These are phyloP conservation scores for Ernsta delagoae DNA, from an alignment of 2,888 invertebrate species.

Conservation along the genomic window DNA sequence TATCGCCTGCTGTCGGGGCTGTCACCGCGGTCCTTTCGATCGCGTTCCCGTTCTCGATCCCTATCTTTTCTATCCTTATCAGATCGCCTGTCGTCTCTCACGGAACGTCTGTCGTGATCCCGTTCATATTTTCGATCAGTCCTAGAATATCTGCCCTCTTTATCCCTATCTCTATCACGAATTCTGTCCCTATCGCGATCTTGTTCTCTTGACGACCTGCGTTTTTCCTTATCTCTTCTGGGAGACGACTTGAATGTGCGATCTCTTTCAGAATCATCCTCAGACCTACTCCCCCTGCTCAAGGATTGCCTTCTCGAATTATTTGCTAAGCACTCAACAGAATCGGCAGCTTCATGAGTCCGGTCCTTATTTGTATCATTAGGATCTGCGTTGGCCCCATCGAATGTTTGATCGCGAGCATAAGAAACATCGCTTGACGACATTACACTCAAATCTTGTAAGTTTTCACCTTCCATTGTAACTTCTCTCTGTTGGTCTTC, in stretches of 20 bases:
- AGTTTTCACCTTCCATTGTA: conserved; percentile 86
- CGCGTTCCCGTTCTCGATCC: conserved; percentile 43
- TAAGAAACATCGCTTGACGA: conserved; percentile 65
- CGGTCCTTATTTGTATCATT: conserved; percentile 57
- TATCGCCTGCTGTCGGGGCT: conserved; percentile 63
- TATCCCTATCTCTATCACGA: conserved; percentile 57
- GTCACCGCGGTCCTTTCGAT: conserved; percentile 60
- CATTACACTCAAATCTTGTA: conserved; percentile 72
- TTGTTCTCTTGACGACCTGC: conserved; percentile 60
- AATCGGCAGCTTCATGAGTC: conserved; percentile 62
- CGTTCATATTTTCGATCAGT: conserved; percentile 67
- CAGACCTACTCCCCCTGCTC: conserved; percentile 62
- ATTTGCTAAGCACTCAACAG: conserved; percentile 59
- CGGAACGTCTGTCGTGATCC: conserved; percentile 57
- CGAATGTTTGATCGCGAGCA: conserved; percentile 79
- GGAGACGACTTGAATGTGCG: conserved; percentile 67
- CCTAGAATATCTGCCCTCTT: conserved; percentile 61
- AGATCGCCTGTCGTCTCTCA: conserved; percentile 57
- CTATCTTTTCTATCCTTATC: conserved; percentile 65
- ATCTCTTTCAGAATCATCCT: conserved; percentile 76
- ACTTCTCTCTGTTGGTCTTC: conserved; percentile 80
- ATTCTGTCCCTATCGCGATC: conserved; percentile 53
- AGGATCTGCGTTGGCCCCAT: conserved; percentile 70
- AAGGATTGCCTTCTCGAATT: conserved; percentile 64
- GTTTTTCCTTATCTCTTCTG: conserved; percentile 66